Conservation (phyloP, 2,888 invertebrate genomes). For the Lycocerus yunnanus region DNA sequence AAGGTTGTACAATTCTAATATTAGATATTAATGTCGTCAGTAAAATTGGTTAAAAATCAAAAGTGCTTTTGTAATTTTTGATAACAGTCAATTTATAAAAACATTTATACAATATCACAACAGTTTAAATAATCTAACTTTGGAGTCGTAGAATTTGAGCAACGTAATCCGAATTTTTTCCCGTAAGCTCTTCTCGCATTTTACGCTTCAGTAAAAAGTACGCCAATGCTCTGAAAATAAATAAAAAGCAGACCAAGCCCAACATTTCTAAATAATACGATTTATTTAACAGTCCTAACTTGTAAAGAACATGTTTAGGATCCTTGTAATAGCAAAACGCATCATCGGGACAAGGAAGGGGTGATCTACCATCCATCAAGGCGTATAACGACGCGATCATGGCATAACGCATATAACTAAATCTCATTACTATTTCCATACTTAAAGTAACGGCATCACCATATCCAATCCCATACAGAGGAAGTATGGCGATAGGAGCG, state of each 20-base stretch:
- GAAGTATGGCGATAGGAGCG: neutral
- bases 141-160: neutral
- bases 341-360: neutral
- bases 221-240: neutral
- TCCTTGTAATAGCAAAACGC: neutral
- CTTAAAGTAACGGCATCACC: too few species aligned
- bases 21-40: too few species aligned
- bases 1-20: too few species aligned
- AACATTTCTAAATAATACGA: neutral
- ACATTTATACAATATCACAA: neutral
- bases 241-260: neutral
- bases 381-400: neutral
- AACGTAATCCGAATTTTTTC: neutral
- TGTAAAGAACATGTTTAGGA: neutral
- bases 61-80: neutral
- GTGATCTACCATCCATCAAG: neutral
- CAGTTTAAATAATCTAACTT: neutral
- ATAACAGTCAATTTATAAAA: neutral
- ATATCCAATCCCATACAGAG: neutral
- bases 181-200: neutral
- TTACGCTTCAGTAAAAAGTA: neutral
- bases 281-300: neutral
- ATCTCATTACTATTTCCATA: neutral
- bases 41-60: too few species aligned
- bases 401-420: neutral